These are phyloP conservation scores for Zoanthus gigantus DNA, from an alignment of 92 coral and sea anemone genomes.

Conservation along the genomic window DNA sequence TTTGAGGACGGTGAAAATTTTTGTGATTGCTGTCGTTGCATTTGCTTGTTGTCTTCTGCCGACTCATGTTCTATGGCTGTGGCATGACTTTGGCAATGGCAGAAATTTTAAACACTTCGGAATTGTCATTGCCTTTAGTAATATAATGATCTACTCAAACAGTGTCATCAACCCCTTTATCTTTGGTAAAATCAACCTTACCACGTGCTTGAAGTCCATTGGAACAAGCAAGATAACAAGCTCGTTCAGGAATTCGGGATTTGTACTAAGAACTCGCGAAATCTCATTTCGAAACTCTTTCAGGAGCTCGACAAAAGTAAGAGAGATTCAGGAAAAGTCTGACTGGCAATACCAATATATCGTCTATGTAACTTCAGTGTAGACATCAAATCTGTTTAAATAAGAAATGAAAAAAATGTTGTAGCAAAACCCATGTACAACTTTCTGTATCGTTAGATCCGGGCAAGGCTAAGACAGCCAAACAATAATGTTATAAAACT, in stretches of 20 bases:
- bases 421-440: too few relatives aligned
- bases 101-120: conserved; percentile 57
- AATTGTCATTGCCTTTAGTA: conserved; percentile 70
- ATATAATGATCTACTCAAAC: conserved; percentile 85
- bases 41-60: conserved; percentile 84
- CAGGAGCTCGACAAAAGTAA: conserved; percentile 11
- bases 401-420: too few relatives aligned
- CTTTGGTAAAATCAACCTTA: conserved; percentile 72
- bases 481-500: too few relatives aligned
- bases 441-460: too few relatives aligned
- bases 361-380: conserved; percentile 8
- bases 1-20: conserved; percentile 76
- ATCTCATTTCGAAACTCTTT: conserved; percentile 26
- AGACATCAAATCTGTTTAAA: background rate
- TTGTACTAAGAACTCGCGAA: conserved; percentile 35
- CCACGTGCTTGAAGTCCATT: conserved; percentile 31
- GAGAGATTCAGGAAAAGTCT: background rate
- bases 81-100: conserved; percentile 88
- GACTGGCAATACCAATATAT: background rate
- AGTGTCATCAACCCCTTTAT: conserved; percentile 93
- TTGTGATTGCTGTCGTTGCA: conserved; percentile 82
- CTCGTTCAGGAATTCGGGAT: conserved; percentile 11
- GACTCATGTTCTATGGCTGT: conserved; percentile 82
- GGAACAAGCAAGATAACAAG: conserved; percentile 15
- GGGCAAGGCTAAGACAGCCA: too few relatives aligned